Evolutionary conservation across 2,113 vertebrate species (phyloP).

Genomic region (Pluvialis apricaria): DNA sequence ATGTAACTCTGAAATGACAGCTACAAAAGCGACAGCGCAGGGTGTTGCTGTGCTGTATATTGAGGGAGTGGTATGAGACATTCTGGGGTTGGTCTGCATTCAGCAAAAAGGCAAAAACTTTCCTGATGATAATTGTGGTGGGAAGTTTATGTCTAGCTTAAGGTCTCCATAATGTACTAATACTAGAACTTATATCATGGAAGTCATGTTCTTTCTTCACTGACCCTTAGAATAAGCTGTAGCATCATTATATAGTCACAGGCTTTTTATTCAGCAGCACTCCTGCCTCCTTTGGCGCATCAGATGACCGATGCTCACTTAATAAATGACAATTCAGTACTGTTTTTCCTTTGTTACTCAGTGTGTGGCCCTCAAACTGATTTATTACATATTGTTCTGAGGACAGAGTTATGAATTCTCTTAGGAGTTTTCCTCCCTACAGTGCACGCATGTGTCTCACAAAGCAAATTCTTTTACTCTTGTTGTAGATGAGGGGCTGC

Average conservation of each 20-base stretch:
- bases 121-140: neutral
- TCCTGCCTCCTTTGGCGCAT: neutral
- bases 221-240: neutral
- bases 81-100: neutral
- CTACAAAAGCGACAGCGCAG: neutral
- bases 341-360: neutral
- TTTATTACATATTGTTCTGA: constrained; percentile 50
- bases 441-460: neutral
- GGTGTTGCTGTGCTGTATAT: neutral
- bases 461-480: neutral
- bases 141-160: neutral
- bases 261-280: neutral
- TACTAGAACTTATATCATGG: neutral
- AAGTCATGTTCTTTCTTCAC: neutral
- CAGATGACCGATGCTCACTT: neutral
- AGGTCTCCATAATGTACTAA: neutral
- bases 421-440: neutral
- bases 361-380: constrained; percentile 39
- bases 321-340: neutral
- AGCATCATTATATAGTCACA: neutral
- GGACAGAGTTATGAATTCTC: neutral
- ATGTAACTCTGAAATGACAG: neutral
- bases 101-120: neutral
- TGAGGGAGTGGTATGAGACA: neutral
- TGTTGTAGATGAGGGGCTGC: neutral